Evolutionary conservation across 1,140 invertebrate genomes (phyloP).

Genomic region (Teleogryllus occipitalis): DNA sequence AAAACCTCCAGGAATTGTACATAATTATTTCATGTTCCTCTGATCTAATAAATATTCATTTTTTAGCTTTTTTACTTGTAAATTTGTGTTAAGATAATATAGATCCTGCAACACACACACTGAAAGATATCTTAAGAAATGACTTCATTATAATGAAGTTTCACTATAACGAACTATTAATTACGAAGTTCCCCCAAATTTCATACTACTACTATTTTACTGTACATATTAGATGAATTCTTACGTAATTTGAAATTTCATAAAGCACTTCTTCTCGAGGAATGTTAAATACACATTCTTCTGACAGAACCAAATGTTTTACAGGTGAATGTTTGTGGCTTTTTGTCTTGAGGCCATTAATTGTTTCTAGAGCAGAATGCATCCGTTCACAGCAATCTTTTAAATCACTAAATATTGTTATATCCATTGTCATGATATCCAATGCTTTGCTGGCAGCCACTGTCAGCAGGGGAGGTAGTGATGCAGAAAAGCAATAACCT

Average conservation of each 20-base stretch:
- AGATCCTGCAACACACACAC: not conserved
- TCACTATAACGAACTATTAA: no score
- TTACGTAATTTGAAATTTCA: conserved; percentile 49
- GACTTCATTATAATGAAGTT: no score
- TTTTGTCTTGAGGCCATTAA: conserved; percentile 43
- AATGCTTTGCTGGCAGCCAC: conserved; percentile 74
- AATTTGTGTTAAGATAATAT: no score
- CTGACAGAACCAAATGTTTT: conserved; percentile 65
- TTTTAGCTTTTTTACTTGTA: no score
- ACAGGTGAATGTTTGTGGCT: conserved; percentile 62
- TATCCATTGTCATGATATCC: conserved; percentile 61
- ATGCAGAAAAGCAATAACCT: conserved; percentile 94
- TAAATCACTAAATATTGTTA: conserved; percentile 49
- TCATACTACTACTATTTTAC: no score
- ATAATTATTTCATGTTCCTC: no score
- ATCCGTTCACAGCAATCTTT: conserved; percentile 45
- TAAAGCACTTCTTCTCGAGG: conserved; percentile 48
- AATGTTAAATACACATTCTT: conserved; percentile 38
- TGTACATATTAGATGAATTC: conserved; percentile 16
- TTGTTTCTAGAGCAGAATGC: conserved; percentile 36
- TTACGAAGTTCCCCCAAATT: no score
- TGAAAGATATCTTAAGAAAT: not conserved
- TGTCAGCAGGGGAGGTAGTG: conserved; percentile 83
- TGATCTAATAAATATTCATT: no score
- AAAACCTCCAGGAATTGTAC: no score